Evolutionary conservation across 2,113 vertebrate species (phyloP).

Genomic region (Andinoacara biseriatus): DNA sequence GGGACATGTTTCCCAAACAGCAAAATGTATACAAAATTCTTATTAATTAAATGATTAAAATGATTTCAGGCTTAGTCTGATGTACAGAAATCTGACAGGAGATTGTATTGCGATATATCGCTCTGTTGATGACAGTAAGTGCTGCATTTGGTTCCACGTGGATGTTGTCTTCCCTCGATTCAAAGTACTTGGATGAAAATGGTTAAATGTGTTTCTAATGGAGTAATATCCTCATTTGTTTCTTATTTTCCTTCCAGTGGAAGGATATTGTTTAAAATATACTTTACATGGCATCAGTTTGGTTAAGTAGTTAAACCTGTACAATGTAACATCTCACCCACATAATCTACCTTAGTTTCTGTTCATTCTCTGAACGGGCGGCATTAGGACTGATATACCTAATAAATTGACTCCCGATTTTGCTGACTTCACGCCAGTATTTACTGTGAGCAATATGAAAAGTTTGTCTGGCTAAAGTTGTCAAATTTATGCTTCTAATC

Average conservation of each 20-base stretch:
- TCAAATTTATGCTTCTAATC: not conserved
- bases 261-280: not conserved
- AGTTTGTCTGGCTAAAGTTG: not conserved
- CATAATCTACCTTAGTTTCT: not conserved
- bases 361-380: not conserved
- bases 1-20: accelerated
- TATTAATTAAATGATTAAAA: not conserved
- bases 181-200: not conserved
- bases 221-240: not conserved
- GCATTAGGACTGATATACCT: not conserved
- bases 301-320: not conserved
- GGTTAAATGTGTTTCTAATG: not conserved
- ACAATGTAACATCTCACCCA: not conserved
- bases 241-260: not conserved
- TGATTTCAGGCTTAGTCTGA: not conserved
- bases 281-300: not conserved
- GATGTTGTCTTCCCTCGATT: not conserved
- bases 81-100: not conserved
- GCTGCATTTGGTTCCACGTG: not conserved
- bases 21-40: not conserved
- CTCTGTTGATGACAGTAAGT: not conserved
- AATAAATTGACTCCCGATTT: not conserved
- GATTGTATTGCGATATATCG: conserved; percentile 15
- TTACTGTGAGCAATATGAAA: not conserved
- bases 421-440: not conserved